A percentile compares a stretch with the other conserved stretches of the same genome.
phyloP scores from a whole-genome alignment of 2,113 vertebrate genomes.

The Crotalus viridis region DNA sequence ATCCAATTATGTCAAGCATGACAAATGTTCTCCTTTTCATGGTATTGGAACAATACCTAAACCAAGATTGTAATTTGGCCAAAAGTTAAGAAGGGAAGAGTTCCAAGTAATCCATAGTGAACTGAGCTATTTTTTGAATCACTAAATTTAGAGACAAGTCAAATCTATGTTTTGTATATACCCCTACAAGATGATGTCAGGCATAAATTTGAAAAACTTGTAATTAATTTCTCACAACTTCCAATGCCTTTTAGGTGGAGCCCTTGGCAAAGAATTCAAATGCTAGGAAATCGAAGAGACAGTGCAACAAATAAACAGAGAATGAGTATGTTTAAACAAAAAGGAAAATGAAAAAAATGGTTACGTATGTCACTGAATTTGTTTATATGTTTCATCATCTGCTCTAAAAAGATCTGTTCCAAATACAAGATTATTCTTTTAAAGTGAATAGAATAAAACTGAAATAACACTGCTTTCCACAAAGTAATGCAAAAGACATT shows the following conservation, averaged over 20 bases:
- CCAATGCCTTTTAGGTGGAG: not conserved
- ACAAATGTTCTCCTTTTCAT: not conserved
- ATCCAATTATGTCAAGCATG: not conserved
- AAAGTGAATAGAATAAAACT: not conserved
- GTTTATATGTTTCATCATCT: not conserved
- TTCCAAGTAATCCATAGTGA: not conserved
- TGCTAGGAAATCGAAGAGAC: not conserved
- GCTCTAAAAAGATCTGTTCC: not conserved
- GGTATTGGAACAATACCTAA: not conserved
- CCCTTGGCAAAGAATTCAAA: not conserved
- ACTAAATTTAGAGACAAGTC: not conserved
- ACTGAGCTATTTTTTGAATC: not conserved
- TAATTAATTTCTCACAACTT: not conserved
- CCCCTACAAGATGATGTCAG: not conserved
- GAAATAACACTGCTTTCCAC: not conserved
- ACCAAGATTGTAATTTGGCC: not conserved
- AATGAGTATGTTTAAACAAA: not conserved
- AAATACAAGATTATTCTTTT: not conserved
- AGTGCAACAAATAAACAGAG: not conserved
- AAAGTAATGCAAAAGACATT: not conserved
- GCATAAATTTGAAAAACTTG: not conserved
- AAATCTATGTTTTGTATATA: not conserved
- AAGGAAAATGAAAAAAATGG: not conserved
- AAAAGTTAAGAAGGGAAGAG: not conserved
- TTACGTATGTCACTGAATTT: not conserved